Base-by-base conservation (phyloP, 2,113 vertebrate genomes). In the Syngnathoides biaculeatus region DNA sequence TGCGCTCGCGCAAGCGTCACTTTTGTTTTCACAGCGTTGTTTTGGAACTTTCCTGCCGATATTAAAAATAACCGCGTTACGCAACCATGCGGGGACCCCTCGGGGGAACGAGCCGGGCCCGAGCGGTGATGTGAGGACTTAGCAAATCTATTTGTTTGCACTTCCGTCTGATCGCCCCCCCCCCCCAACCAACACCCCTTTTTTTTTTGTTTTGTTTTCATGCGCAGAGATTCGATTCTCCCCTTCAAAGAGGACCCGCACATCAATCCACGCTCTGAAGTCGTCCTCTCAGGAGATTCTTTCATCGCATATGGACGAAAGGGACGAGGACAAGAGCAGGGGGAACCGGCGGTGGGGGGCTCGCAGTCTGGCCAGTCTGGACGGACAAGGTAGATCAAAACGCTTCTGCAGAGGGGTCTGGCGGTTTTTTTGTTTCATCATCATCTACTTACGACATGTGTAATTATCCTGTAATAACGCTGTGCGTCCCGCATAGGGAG, bases 221-320 rank as follows among this genome's bases (percentile, higher is more conserved):
- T 72, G 52, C 24, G 24, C 84, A 99, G 97, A 92, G 71, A 85
- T 97, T 84, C 95, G 93, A 80, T 92, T 93, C 71, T 99, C 97
- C 17, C 96, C 97, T 47, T 96, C 94, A 79, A 98, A 97, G 88
- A 95, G 94, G 83, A 87, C 92, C 4, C 94, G 95, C 65, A 95
- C 94, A 77, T 98, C 96, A 71, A 95, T 98, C 64, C 91, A 93
- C 0, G 93, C 95, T 56, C 88, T 99, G 70, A 98, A 98, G 86
- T 94, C 94, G 1, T 89, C 93, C 52, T 98, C 96, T 5, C 97
- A 99, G 86, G 97, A 99, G 90, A 89, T 96, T 30, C 91, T 98
- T 72, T 94, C 92, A 67, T 90, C 91, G 0, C 77, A 89, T 63
- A 90, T 80, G 30, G 94, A 94, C 61, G 95, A 96, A 27, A 94